Percentiles rank a stretch among this genome's conserved stretches.
Conservation (phyloP, 2,113 vertebrate species). For the Clarias macrocephalus region DNA sequence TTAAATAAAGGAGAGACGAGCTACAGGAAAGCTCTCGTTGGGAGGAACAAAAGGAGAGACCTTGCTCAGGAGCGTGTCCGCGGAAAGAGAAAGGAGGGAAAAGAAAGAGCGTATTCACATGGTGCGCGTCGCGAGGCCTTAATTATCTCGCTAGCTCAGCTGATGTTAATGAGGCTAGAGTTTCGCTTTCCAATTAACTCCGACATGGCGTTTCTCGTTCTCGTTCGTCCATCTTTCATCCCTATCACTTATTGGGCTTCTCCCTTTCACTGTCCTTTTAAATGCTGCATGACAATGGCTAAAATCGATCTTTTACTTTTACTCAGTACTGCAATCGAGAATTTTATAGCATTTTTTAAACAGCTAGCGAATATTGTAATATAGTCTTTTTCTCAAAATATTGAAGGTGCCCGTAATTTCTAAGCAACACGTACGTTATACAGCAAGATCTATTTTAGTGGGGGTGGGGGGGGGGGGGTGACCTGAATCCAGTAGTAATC, state of each 20-base stretch:
- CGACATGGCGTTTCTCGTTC: too few species aligned
- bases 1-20: conserved; percentile 41
- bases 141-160: conserved; percentile 18
- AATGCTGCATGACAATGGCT: not conserved
- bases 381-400: not conserved
- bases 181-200: conserved; percentile 12
- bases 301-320: not conserved
- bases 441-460: too few species aligned
- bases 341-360: not conserved
- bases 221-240: not conserved
- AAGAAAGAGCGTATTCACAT: conserved; percentile 1
- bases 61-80: conserved; percentile 1
- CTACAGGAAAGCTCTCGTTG: not conserved
- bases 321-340: not conserved
- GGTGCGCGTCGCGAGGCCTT: not conserved
- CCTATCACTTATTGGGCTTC: not conserved
- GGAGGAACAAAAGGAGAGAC: conserved; percentile 20
- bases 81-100: not conserved
- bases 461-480: too few species aligned
- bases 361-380: not conserved
- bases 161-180: conserved; percentile 31
- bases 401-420: not conserved
- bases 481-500: not conserved
- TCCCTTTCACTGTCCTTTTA: not conserved
- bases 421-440: too few species aligned